A percentile compares a stretch with the other conserved stretches of the same genome.
Conservation (phyloP, 2,888 invertebrate species). For the Clistopyga incitator region DNA sequence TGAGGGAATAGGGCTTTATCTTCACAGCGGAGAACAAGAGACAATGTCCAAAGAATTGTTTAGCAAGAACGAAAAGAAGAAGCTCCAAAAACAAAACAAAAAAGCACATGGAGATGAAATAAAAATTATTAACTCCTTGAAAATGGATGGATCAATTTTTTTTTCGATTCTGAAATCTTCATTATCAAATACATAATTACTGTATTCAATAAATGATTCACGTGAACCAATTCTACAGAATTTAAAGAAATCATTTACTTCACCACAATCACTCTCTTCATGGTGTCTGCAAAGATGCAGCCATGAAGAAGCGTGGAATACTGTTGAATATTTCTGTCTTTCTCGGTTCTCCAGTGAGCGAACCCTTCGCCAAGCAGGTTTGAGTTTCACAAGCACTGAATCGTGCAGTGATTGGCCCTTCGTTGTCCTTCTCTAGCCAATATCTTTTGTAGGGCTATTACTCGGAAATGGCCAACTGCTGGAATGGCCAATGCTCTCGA, state of each 20-base stretch:
- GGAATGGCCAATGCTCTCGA: not conserved
- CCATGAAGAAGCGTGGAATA: not conserved
- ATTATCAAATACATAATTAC: no score
- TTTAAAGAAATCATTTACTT: no score
- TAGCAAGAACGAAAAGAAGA: constrained; percentile 36
- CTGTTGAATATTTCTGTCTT: not conserved
- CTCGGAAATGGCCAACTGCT: not conserved
- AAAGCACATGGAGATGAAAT: not conserved
- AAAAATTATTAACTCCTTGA: no score
- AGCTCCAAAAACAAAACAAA: constrained; percentile 30
- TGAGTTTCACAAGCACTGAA: not conserved
- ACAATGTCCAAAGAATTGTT: constrained; percentile 42
- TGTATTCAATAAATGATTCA: no score
- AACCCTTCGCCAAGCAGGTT: constrained; percentile 18
- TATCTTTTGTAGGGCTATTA: constrained; percentile 8
- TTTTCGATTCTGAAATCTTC: constrained; percentile 27
- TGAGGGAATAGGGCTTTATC: constrained; percentile 74
- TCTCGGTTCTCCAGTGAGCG: constrained; percentile 1
- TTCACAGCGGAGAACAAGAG: constrained; percentile 52
- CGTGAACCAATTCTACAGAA: no score
- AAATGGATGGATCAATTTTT: no score
- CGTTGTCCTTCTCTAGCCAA: not conserved
- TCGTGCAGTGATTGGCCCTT: constrained; percentile 17
- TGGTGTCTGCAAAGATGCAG: constrained; percentile 1
- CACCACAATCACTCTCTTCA: constrained; percentile 4